Percentiles rank a stretch among this genome's conserved stretches.
Conservation (phyloP, 92 coral and sea anemone species). For the Phenganax marumi region DNA sequence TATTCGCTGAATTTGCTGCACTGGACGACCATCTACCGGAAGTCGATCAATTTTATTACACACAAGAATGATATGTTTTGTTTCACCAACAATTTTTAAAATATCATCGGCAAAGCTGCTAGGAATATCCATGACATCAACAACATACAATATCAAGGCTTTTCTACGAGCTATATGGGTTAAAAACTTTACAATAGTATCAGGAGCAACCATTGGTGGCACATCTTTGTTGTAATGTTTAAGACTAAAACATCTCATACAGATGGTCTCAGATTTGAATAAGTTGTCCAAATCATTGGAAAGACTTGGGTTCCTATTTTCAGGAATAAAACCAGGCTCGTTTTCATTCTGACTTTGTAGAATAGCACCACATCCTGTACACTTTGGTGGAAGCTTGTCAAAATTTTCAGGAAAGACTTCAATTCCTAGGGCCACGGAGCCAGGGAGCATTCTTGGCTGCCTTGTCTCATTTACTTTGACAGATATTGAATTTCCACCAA, state of each 20-base stretch:
- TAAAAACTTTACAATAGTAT: conserved; percentile 61
- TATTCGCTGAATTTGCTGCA: conserved; percentile 63
- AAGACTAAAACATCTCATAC: conserved; percentile 78
- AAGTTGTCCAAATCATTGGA: neutral
- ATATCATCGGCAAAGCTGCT: conserved; percentile 68
- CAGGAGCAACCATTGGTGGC: conserved; percentile 52
- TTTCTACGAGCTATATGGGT: conserved; percentile 64
- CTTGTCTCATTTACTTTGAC: neutral
- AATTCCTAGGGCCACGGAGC: conserved; percentile 29
- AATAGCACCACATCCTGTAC: conserved; percentile 86
- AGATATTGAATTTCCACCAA: neutral
- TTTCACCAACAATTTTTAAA: conserved; percentile 77
- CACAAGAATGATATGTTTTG: conserved; percentile 83
- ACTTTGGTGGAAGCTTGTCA: conserved; percentile 72
- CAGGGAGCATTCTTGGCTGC: neutral
- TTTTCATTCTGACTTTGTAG: conserved; percentile 73
- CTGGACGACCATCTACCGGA: conserved; percentile 75
- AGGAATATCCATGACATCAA: conserved; percentile 80
- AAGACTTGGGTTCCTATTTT: conserved; percentile 64
- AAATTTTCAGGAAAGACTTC: conserved; percentile 64
- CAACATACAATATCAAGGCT: conserved; percentile 78
- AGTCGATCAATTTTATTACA: conserved; percentile 85
- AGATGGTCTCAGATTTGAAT: conserved; percentile 46
- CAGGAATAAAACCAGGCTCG: conserved; percentile 66
- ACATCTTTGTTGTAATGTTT: conserved; percentile 75